Evolutionary conservation across 2,888 invertebrate species (phyloP).

Genomic region (Mechanitis mazaeus): DNA sequence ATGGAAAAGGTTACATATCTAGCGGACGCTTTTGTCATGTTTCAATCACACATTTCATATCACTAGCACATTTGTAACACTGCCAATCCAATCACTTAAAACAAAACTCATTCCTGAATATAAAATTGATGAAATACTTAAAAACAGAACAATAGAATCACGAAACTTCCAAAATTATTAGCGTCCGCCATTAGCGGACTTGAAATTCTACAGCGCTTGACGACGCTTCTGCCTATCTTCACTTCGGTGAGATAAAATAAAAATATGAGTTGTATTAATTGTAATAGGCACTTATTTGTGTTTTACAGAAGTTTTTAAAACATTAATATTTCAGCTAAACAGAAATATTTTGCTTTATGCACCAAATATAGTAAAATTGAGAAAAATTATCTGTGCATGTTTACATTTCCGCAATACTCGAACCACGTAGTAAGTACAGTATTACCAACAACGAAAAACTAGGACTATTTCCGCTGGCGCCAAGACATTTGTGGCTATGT

Average conservation of each 20-base stretch:
- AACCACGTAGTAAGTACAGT: slow-evolving; percentile 72
- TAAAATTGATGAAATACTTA: slow-evolving; percentile 53
- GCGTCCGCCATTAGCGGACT: slow-evolving; percentile 77
- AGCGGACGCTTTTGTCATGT: slow-evolving; percentile 75
- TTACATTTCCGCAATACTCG: slow-evolving; percentile 70
- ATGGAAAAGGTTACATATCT: slow-evolving; percentile 84
- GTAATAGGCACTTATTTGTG: slow-evolving; percentile 26
- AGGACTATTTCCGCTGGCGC: slow-evolving; percentile 61
- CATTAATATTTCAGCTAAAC: slow-evolving; percentile 27
- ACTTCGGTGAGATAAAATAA: slow-evolving; percentile 65
- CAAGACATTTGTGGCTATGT: slow-evolving; percentile 28
- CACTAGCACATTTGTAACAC: slow-evolving; percentile 67
- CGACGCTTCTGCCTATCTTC: slow-evolving; percentile 75
- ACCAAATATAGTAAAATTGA: slow-evolving; percentile 40
- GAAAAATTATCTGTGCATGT: slow-evolving; percentile 62
- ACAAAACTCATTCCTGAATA: slow-evolving; percentile 60
- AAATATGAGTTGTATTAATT: slow-evolving; percentile 35
- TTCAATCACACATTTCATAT: slow-evolving; percentile 70
- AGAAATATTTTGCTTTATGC: slow-evolving; percentile 31
- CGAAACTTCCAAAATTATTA: slow-evolving; percentile 75
- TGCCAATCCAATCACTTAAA: slow-evolving; percentile 54
- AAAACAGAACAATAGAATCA: slow-evolving; percentile 74
- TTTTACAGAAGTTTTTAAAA: slow-evolving; percentile 21
- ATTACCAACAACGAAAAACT: slow-evolving; percentile 50
- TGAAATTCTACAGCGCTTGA: slow-evolving; percentile 71